phyloP scores from a whole-genome alignment of 2,888 invertebrate species.

The Melitaea athalia region DNA sequence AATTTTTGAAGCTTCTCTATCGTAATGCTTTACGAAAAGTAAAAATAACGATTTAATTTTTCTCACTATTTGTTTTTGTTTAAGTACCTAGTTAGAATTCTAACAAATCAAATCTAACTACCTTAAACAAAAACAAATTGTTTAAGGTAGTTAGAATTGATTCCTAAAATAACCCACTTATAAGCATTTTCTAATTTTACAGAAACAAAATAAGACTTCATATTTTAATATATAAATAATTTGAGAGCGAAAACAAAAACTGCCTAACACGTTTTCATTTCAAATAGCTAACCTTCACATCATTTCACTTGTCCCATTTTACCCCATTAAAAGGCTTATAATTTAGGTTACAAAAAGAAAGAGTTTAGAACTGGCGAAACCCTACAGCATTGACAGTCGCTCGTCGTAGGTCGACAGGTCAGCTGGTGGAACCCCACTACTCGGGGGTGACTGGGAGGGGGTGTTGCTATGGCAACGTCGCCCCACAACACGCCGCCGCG shows the following conservation, averaged over 20 bases:
- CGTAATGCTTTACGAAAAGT: neutral
- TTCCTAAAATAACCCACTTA: neutral
- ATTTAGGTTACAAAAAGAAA: conserved; percentile 37
- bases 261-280: conserved; percentile 11
- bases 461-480: conserved; percentile 69
- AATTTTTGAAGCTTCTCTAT: conserved; percentile 9
- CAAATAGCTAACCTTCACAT: conserved; percentile 23
- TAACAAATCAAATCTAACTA: too few species aligned
- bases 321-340: conserved; percentile 25
- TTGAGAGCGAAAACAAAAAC: neutral
- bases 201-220: neutral
- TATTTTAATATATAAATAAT: too few species aligned
- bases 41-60: neutral
- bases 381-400: conserved; percentile 62
- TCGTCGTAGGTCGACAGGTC: conserved; percentile 78
- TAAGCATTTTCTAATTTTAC: neutral
- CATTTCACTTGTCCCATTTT: conserved; percentile 24
- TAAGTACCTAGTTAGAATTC: too few species aligned
- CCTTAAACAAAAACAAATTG: too few species aligned
- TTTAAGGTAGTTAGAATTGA: too few species aligned
- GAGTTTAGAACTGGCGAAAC: conserved; percentile 41
- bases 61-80: neutral
- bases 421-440: conserved; percentile 56
- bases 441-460: conserved; percentile 46
- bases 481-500: conserved; percentile 79